Evolutionary conservation across 2,113 vertebrate species (phyloP), one percentile per base, ranked within the genome.

Genomic region (Anarhynchus alexandrinus): DNA sequence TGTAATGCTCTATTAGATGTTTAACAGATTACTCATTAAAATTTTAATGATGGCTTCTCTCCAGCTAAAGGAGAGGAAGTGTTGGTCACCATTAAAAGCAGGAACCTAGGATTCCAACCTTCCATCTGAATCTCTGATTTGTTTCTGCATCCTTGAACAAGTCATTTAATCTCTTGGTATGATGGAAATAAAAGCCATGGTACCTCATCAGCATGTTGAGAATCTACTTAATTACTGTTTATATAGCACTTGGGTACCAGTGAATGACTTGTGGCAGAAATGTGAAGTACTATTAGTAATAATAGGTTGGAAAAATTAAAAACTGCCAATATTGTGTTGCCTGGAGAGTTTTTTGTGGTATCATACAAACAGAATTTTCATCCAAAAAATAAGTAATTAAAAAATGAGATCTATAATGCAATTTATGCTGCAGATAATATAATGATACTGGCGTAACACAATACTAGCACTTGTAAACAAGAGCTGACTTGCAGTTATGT

Each of bases 191-290:
- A 72, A 77, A 87, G 77, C 49, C 22, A 25, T 51, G 9, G 8
- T 73, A 82, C 32, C 23, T 87, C 55, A 91, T 52, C 26, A 91
- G 38, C 32, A 51, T 47, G 57, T 86, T 91, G 62, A 91, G 64
- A 91, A 58, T 15, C 34, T 77, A 80, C 87, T 91, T 95, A 90
- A 86, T 95, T 91, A 70, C 27, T 73, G 42, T 86, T 93, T 80
- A 45, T 66, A 32, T 69, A 88, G 64, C 79, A 65, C 23, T 80
- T 88, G 59, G 21, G 40, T 86, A 81, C 11, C 64, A 70, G 34
- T 0, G 1, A 82, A 85, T 88, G 45, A 89, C 76, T 76, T 10
- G 9, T 42, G 57, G 86, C 59, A 91, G 49, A 96, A 93, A 88
- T 80, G 34, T 52, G 11, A 82, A 57, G n/a, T 88, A 40, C 14